phyloP scores from a whole-genome alignment of 2,888 invertebrate genomes.

The Chrysolina haemoptera region DNA sequence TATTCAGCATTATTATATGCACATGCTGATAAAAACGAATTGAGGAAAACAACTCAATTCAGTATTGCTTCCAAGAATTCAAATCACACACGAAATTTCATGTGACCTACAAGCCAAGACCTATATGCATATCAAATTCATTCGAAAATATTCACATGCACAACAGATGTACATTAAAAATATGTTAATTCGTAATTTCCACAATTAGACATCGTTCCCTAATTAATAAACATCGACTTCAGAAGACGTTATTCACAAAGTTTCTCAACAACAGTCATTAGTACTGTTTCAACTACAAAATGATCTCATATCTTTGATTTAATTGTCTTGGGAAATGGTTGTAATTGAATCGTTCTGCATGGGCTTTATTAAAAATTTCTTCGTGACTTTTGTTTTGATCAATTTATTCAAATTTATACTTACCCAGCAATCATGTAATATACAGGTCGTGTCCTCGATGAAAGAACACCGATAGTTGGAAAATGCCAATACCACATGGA shows the following conservation, averaged over 20 bases:
- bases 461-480: background rate
- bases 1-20: too few relatives aligned
- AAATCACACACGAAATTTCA: background rate
- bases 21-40: background rate
- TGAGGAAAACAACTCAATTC: background rate
- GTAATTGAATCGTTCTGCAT: constrained; percentile 27
- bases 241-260: constrained; percentile 19
- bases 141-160: constrained; percentile 15
- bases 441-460: constrained; percentile 12
- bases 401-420: constrained; percentile 21
- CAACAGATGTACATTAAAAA: constrained; percentile 9
- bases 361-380: constrained; percentile 15
- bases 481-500: background rate
- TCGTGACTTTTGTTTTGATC: constrained; percentile 24
- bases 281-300: constrained; percentile 16
- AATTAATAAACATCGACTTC: constrained; percentile 22
- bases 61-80: background rate
- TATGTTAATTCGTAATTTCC: constrained; percentile 6
- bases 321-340: constrained; percentile 30
- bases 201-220: constrained; percentile 19
- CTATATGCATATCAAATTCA: background rate
- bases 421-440: constrained; percentile 4
- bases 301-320: constrained; percentile 28
- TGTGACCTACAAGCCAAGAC: background rate
- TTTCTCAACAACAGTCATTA: constrained; percentile 24